Base-by-base conservation (phyloP, 2,888 invertebrate species). In the Caenorhabditis sp. region DNA sequence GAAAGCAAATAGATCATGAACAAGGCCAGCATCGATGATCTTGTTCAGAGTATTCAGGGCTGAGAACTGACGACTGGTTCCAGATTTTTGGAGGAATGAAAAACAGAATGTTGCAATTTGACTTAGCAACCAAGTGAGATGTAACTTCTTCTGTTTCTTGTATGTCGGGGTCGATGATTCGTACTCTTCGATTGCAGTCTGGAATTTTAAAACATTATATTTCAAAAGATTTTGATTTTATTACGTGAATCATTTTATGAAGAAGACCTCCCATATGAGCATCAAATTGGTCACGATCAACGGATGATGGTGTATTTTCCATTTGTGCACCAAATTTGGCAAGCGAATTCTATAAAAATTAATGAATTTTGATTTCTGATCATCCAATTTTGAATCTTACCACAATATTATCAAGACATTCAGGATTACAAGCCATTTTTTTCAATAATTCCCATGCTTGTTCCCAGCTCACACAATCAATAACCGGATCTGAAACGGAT, bases 21-120 rank as follows among this genome's bases (percentile, higher is more conserved):
- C 88, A 60, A 90, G 87, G 70, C 90, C 89, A 26, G 89, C 89
- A 87, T 92, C 92, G 64, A 92, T 88, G 50, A 90, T 88, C 87
- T 91, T 90, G 88, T 92, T 92, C 77, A 92, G 89, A 65, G 91
- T 90, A 78, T 90, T 89, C 83, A 92, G 89, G 4, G 91, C 91
- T 0, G 91, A 91, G 88, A 91, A 92, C 84, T 91, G 91, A 21
- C 91, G 89, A 65, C 90, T 90, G 80, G 91, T 91, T 5, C 91
- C 91, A 31, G 91, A 91, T 75, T 90, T 90, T 69, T 81, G 78
- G 36, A 90, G 89, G 72, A 91, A 89, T 71, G 90, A 89, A 64
- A 91, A 88, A 70, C 91, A 90, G 60, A 91, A 89, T 65, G 90
- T 89, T 56, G 91, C 89, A 66, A 92, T 88, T 76, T 90, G 89